These are phyloP conservation scores for Eupeodes luniger DNA, from an alignment of 2,888 invertebrate genomes.

Conservation along the genomic window DNA sequence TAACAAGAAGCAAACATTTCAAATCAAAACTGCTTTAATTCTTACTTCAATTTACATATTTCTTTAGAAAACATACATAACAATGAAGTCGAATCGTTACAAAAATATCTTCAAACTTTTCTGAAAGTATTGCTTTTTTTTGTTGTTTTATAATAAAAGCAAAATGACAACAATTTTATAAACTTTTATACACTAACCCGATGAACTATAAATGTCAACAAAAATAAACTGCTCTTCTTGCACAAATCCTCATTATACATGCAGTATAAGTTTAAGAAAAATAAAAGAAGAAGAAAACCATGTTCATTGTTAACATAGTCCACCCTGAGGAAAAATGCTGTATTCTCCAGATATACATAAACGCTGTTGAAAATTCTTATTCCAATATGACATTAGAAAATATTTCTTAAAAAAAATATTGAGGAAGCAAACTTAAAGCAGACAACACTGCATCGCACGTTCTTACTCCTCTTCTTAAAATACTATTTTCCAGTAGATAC, in stretches of 20 bases:
- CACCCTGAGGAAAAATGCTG: constrained; percentile 7
- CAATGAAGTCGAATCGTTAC: not conserved
- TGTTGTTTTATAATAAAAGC: not conserved
- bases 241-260: constrained; percentile 22
- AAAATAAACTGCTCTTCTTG: not conserved
- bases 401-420: not conserved
- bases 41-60: not conserved
- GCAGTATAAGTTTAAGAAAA: constrained; percentile 9
- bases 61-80: not conserved
- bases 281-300: not conserved
- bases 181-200: constrained; percentile 12
- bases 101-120: not conserved
- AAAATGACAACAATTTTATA: not conserved
- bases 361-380: not conserved
- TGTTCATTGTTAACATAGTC: not conserved
- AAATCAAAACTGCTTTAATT: not conserved
- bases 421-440: not conserved
- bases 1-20: not conserved
- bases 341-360: constrained; percentile 3
- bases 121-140: not conserved
- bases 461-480: not conserved
- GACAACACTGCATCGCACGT: not conserved
- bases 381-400: constrained; percentile 18
- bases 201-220: constrained; percentile 14
- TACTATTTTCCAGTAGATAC: too few relatives aligned